Conservation (phyloP, 2,113 vertebrate genomes). For the Spheniscus mendiculus region DNA sequence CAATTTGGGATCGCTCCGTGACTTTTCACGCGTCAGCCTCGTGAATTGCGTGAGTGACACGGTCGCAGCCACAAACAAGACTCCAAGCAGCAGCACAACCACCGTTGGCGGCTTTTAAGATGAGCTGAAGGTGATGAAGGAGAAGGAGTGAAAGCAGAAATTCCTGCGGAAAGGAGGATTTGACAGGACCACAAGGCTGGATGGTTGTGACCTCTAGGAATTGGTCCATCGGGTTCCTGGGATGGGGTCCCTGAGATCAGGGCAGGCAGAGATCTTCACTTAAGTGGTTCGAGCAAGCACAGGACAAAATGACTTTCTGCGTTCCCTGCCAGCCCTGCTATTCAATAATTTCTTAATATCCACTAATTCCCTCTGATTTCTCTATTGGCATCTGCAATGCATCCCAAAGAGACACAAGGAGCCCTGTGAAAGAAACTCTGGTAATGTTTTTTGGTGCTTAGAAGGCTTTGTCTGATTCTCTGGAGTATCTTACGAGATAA, state of each 20-base stretch:
- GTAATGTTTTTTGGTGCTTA: background rate
- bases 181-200: background rate
- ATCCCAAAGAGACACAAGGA: background rate
- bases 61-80: rapidly evolving
- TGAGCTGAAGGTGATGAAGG: background rate
- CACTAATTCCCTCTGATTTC: background rate
- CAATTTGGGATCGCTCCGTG: rapidly evolving
- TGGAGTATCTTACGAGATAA: background rate
- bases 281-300: background rate
- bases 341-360: background rate
- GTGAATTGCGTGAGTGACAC: rapidly evolving
- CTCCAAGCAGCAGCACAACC: background rate
- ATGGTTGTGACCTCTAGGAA: background rate
- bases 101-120: background rate
- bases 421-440: background rate
- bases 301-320: background rate
- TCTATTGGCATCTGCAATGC: background rate
- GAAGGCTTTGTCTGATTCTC: background rate
- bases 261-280: rapidly evolving
- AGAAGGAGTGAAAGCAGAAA: background rate
- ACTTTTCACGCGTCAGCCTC: rapidly evolving
- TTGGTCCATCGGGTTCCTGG: background rate
- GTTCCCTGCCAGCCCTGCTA: background rate
- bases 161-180: rapidly evolving
- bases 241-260: background rate